These are phyloP conservation scores for Parascotia fuliginaria DNA, from an alignment of 2,888 invertebrate genomes.

Conservation along the genomic window DNA sequence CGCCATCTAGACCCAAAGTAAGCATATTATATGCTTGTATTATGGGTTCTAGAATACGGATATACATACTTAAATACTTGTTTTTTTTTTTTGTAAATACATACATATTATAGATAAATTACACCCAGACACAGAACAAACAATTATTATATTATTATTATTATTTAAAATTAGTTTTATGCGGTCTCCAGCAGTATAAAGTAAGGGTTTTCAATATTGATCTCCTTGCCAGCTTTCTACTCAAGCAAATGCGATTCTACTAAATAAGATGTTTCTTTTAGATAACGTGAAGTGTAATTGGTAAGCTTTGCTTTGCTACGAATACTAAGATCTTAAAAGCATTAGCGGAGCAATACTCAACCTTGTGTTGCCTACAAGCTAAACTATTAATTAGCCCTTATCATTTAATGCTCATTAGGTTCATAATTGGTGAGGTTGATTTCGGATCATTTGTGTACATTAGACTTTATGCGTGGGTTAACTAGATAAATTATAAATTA, in stretches of 20 bases:
- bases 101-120: too few species aligned
- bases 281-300: not conserved
- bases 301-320: not conserved
- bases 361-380: not conserved
- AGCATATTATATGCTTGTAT: too few species aligned
- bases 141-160: too few species aligned
- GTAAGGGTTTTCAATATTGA: not conserved
- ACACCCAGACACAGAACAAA: too few species aligned
- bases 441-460: not conserved
- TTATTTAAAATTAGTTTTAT: too few species aligned
- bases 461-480: not conserved
- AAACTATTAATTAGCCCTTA: conserved; percentile 2
- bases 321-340: not conserved
- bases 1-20: too few species aligned
- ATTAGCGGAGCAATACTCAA: not conserved
- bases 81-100: too few species aligned
- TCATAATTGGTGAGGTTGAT: conserved; percentile 1
- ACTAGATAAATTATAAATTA: too few species aligned
- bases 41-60: too few species aligned
- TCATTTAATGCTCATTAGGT: conserved; percentile 4
- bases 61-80: too few species aligned
- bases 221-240: not conserved
- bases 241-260: not conserved
- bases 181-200: too few species aligned
- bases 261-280: not conserved